Evolutionary conservation across 1,140 invertebrate species (phyloP).

Genomic region (Tetranychus urticae): DNA sequence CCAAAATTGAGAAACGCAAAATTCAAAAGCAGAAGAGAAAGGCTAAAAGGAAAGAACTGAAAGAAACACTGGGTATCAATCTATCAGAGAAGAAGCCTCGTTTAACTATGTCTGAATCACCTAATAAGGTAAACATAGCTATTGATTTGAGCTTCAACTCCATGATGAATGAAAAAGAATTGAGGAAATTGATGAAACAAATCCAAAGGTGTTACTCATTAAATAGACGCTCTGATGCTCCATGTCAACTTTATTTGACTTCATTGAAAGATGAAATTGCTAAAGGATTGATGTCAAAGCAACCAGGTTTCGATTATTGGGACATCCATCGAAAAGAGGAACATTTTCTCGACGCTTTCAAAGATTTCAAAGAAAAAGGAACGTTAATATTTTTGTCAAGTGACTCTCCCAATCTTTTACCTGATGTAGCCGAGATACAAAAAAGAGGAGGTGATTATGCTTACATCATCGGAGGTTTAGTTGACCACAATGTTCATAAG

Average conservation of each 20-base stretch:
- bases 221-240: slow-evolving; percentile 48
- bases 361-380: slow-evolving; percentile 32
- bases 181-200: slow-evolving; percentile 76
- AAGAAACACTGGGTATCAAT: neutral
- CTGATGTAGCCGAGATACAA: slow-evolving; percentile 32
- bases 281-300: slow-evolving; percentile 33
- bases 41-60: neutral
- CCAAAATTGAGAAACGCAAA: neutral
- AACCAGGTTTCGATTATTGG: slow-evolving; percentile 72
- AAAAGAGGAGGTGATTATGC: slow-evolving; percentile 32
- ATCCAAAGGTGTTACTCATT: slow-evolving; percentile 72
- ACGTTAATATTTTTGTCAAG: slow-evolving; percentile 73
- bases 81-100: neutral
- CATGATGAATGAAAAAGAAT: slow-evolving; percentile 26
- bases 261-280: slow-evolving; percentile 46
- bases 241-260: slow-evolving; percentile 65
- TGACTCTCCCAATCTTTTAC: slow-evolving; percentile 70
- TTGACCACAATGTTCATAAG: slow-evolving; percentile 90
- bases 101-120: neutral
- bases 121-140: slow-evolving; percentile 6
- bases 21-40: neutral
- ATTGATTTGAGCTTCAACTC: slow-evolving; percentile 8
- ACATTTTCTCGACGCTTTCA: slow-evolving; percentile 4
- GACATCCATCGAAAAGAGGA: slow-evolving; percentile 34
- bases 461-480: slow-evolving; percentile 86